Evolutionary conservation across 1,140 invertebrate genomes (phyloP), one percentile per base, ranked within the genome.

Genomic region (Ctenoplectra terminalis): DNA sequence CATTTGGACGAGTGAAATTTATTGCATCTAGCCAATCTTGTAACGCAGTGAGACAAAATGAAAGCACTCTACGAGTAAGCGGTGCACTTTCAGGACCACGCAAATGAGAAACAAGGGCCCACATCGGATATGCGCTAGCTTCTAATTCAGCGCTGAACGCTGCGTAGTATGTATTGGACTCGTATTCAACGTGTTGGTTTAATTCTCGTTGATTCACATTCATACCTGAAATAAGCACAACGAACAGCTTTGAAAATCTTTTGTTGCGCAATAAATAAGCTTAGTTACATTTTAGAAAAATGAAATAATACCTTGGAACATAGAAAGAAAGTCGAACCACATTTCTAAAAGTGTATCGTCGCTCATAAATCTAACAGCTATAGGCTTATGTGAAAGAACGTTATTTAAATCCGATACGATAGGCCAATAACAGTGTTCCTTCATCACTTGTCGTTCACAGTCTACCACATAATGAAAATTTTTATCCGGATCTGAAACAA

Each of bases 391-490:
- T 0, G 98, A 98, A 1, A 99, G 94, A n/a, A 99, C 97, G 93
- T 99, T 99, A 91, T 99, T 99, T 52, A 99, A 95, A 94, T 99
- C 99, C 1, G 98, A 99, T 52, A 99, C 98, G 5, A 99, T 94
- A 17, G 99, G 98, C 98, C 98, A 99, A 94, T 99, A 99, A 94
- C 98, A 99, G 93, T 99, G 99, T 90, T 99, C 98, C 93, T 98
- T 99, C 98, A 99, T 99, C 8, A 99, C 97, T 84, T 96, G 95
- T 83, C 97, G 95, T 20, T 96, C 97, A 92, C 98, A 99, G 90
- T 99, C 98, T 9, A 99, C 98, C n/a, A 99, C 98, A 88, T 95
- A 96, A 91, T 98, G 98, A 87, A 96, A 96, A 92, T 98, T 98
- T 87, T 96, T 96, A 26, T 95, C 95, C 46, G 96, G 95, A 94